Evolutionary conservation across 2,888 invertebrate species (phyloP), one percentile per base, ranked within the genome.

Genomic region (Drosophila mimica): DNA sequence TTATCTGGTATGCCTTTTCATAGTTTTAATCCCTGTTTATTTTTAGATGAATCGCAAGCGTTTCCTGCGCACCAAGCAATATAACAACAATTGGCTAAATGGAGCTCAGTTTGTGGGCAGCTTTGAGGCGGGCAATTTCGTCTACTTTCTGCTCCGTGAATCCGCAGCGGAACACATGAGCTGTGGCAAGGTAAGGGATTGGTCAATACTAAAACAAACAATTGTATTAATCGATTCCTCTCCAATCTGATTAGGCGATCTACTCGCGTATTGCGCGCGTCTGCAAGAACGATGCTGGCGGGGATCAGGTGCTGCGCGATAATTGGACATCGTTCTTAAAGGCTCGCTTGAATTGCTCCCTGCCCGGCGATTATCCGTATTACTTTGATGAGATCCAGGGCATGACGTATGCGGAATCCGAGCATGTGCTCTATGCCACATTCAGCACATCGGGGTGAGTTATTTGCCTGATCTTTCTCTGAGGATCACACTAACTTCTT

Each of bases 281-380:
- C 4, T 98, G 98, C 92, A 98, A 98, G 93, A 96, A 97, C 91
- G 98, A 99, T 92, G 94, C 94, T 4, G 97, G 97, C n/a, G 96
- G 96, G 5, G 95, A 95, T 82, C 94, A 96, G 67, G 94, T 97
- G 92, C 94, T 97, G 91, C 96, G 96, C 81, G 96, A 98, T 82
- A 97, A 96, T 80, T 98, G 98, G 98, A 97, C 97, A n/a, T 97
- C 98, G 0, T 98, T 97, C 92, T 94, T 97, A 20, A 98, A 98
- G 93, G 97, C 98, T 0, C 94, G 98, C 0, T 93, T 98, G 0
- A 97, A 96, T 91, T 98, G 98, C 89, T 96, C 97, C 0, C 93
- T 97, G 17, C 96, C 96, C 0, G 98, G 97, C 0, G 96, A 97
- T 60, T 96, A 96, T 91, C 97, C 98, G 0, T 98, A 97, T 93